Conservation (phyloP, 2,113 vertebrate species). For the Meleagris gallopavo region DNA sequence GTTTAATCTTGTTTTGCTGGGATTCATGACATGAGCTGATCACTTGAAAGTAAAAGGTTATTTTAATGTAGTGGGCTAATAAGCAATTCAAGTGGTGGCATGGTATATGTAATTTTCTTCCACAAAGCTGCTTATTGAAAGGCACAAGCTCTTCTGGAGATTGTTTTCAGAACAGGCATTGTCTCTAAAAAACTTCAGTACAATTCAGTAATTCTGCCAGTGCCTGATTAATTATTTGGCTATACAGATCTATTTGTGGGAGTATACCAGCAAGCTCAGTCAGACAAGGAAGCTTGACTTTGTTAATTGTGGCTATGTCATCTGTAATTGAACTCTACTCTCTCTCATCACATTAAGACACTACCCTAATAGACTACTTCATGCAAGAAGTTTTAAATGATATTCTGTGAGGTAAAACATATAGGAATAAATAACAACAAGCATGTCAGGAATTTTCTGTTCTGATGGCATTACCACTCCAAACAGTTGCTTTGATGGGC, state of each 20-base stretch:
- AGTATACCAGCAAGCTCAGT: background rate
- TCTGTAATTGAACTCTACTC: background rate
- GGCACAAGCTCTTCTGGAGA: background rate
- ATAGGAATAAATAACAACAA: background rate
- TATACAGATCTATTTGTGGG: background rate
- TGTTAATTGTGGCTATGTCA: background rate
- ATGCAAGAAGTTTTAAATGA: background rate
- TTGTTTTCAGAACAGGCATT: background rate
- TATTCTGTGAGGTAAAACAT: background rate
- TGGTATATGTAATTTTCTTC: background rate
- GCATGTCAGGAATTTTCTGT: background rate
- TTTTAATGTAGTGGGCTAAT: background rate
- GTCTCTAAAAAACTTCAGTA: background rate
- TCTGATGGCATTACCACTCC: background rate
- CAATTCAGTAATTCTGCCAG: background rate
- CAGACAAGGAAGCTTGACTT: background rate
- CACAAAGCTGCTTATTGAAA: background rate
- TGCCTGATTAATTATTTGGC: background rate
- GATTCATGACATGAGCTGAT: background rate
- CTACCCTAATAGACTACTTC: background rate
- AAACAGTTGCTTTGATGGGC: background rate
- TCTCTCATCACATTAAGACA: background rate
- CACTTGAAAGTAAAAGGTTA: background rate
- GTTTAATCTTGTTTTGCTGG: background rate
- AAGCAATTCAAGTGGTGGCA: constrained; percentile 2